phyloP scores from a whole-genome alignment of 92 coral and sea anemone species.

The Plumapathes pennacea region DNA sequence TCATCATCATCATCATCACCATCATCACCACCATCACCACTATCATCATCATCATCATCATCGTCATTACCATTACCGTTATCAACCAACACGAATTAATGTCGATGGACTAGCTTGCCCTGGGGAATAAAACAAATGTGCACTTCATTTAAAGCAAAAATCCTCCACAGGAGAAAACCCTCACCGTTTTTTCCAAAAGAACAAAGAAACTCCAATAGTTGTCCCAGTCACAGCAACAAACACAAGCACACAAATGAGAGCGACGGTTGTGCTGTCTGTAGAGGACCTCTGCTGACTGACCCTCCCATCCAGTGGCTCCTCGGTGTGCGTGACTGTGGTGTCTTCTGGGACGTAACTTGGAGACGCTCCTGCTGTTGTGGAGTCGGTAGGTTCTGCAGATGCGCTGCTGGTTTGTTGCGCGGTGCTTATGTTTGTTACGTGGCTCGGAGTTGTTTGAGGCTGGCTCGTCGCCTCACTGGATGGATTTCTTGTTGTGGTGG shows the following conservation, averaged over 20 bases:
- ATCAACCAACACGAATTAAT: too few relatives aligned
- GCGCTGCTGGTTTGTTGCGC: background rate
- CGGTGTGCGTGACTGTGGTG: background rate
- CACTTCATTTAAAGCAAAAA: too few relatives aligned
- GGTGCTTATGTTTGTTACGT: slow-evolving; percentile 5
- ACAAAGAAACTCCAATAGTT: background rate
- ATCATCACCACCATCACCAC: too few relatives aligned
- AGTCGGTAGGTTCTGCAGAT: background rate
- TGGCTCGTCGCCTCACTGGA: background rate
- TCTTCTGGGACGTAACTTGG: background rate
- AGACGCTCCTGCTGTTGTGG: background rate
- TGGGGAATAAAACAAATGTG: too few relatives aligned
- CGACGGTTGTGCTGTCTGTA: too few relatives aligned
- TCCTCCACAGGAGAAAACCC: too few relatives aligned
- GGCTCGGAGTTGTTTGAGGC: background rate
- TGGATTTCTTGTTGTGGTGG: background rate
- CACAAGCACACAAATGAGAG: background rate
- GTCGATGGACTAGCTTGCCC: too few relatives aligned
- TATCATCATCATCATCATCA: too few relatives aligned
- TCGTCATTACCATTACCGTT: too few relatives aligned
- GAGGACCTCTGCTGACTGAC: too few relatives aligned
- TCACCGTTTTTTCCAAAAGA: slow-evolving; percentile 11
- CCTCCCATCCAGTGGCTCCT: background rate
- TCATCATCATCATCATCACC: too few relatives aligned
- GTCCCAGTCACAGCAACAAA: slow-evolving; percentile 4